Evolutionary conservation across 2,113 vertebrate species (phyloP), one percentile per base, ranked within the genome.

Genomic region (Prietella phreatophila): DNA sequence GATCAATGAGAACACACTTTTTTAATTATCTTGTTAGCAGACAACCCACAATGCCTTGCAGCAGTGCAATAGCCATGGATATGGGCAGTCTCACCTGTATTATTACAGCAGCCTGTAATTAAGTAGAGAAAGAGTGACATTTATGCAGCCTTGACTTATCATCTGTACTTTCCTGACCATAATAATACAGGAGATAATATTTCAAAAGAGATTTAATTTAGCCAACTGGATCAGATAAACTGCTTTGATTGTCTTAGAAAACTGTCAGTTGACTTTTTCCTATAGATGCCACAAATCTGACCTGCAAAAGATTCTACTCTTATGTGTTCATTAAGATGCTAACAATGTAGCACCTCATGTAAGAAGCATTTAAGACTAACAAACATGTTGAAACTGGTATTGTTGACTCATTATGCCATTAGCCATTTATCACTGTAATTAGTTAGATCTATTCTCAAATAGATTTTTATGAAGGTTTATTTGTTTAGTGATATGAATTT

Each of bases 91-190:
- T 63, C 20, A 33, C 78, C 67, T 82, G 60, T 79, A 60, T 84
- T 73, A 78, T 84, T 78, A 69, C 5, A 50, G 42, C 81, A 78
- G 39, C 15, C 30, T 53, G 39, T 33, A 42, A 87, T 89, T 75
- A 87, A 8, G 58, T 84, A 79, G 15, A n/a, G 27, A 61, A 78
- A 10, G 47, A 83, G 85, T 27, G 73, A 36, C 63, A 47, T 61
- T 61, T 33, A 60, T 65, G n/a, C 63, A 42, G 47, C 55, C 30
- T 9, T 61, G 85, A 81, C 82, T 47, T 80, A 67, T 55, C 85
- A 86, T 65, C 85, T 67, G 71, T 33, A 42, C 22, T 76, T 63
- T 87, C 61, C 75, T 85, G 53, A 56, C 69, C 33, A 81, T 58
- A 61, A 84, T 85, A 86, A 58, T 83, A 56, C 30, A 67, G 39